A percentile compares a stretch with the other conserved stretches of the same genome.
Conservation (phyloP, 2,797 vertebrate genomes). For the Lagocephalus sceleratus region DNA sequence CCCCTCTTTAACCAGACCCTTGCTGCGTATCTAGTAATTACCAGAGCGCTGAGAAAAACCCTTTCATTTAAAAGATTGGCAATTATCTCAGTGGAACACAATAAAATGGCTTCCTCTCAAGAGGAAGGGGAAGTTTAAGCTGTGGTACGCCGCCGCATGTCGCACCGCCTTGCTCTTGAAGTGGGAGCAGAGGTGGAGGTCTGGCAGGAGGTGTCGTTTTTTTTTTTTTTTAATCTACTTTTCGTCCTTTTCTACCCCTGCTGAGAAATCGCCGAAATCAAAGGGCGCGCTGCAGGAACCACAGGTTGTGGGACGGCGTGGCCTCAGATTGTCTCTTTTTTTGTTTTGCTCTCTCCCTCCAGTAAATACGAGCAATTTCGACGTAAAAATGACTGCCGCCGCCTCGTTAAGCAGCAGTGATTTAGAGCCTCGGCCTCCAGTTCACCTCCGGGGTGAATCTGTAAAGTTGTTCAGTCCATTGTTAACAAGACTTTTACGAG, state of each 20-base stretch:
- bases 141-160: slow-evolving; percentile 63
- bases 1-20: slow-evolving; percentile 66
- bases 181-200: slow-evolving; percentile 65
- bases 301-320: slow-evolving; percentile 37
- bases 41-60: slow-evolving; percentile 70
- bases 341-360: slow-evolving; percentile 46
- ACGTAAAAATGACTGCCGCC: slow-evolving; percentile 34
- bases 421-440: slow-evolving; percentile 59
- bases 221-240: not conserved
- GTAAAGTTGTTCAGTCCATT: slow-evolving; percentile 65
- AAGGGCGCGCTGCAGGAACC: slow-evolving; percentile 34
- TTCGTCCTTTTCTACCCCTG: slow-evolving; percentile 4
- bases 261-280: slow-evolving; percentile 55
- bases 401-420: slow-evolving; percentile 57
- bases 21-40: slow-evolving; percentile 77
- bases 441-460: slow-evolving; percentile 67
- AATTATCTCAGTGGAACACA: slow-evolving; percentile 77
- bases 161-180: slow-evolving; percentile 61
- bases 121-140: slow-evolving; percentile 76
- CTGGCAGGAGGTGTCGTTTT: slow-evolving; percentile 50
- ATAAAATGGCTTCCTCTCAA: slow-evolving; percentile 74
- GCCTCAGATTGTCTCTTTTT: slow-evolving; percentile 50
- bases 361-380: slow-evolving; percentile 46
- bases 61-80: slow-evolving; percentile 80
- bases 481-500: slow-evolving; percentile 67